phyloP scores from a whole-genome alignment of 2,888 invertebrate genomes.

The Sussaba pulchella region DNA sequence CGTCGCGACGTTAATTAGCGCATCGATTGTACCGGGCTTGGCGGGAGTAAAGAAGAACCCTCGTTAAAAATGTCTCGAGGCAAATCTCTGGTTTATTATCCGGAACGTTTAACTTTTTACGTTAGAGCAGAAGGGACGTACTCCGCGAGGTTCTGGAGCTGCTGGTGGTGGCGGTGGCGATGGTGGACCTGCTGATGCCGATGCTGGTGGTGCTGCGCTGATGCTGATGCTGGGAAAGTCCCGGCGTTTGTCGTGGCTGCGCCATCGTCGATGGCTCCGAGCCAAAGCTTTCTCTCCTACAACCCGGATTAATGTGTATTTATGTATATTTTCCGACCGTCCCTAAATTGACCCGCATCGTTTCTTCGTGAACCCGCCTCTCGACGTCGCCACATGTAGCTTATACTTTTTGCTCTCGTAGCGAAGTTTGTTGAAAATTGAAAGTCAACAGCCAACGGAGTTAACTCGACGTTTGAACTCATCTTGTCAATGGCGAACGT shows the following conservation, averaged over 20 bases:
- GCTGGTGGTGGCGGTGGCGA: too few relatives aligned
- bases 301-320: constrained; percentile 80
- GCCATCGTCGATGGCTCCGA: constrained; percentile 81
- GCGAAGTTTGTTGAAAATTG: constrained; percentile 32
- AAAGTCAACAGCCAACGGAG: constrained; percentile 25
- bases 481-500: background rate
- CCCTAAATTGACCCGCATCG: constrained; percentile 72
- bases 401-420: constrained; percentile 19
- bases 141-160: constrained; percentile 55
- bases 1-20: constrained; percentile 75
- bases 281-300: constrained; percentile 75
- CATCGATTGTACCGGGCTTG: constrained; percentile 76
- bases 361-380: constrained; percentile 47
- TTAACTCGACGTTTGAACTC: constrained; percentile 21
- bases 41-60: constrained; percentile 61
- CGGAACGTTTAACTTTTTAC: constrained; percentile 80
- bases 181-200: constrained; percentile 46
- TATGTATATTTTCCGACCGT: constrained; percentile 77
- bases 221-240: constrained; percentile 53
- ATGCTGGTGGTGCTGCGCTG: background rate
- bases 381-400: constrained; percentile 27
- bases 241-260: constrained; percentile 28
- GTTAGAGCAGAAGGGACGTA: constrained; percentile 59
- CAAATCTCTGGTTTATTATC: constrained; percentile 82
- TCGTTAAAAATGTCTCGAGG: constrained; percentile 79